Percentiles rank a stretch among this genome's conserved stretches.
phyloP scores from a whole-genome alignment of 2,797 vertebrate genomes.

The Nyctibius grandis region DNA sequence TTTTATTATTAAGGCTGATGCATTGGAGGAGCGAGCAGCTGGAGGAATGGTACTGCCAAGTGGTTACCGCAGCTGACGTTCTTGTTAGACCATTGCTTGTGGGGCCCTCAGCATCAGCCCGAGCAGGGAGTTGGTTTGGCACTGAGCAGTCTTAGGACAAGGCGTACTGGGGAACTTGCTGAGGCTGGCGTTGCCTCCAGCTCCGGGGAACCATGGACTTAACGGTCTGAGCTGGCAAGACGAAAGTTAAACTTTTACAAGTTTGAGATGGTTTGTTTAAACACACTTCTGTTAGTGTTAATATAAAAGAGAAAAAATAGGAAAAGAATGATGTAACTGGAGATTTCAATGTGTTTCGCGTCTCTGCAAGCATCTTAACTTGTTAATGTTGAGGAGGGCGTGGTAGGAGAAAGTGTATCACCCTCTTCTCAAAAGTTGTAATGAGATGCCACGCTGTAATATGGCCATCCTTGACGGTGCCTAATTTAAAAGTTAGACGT shows the following conservation, averaged over 20 bases:
- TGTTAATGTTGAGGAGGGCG: neutral
- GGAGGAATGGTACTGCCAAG: neutral
- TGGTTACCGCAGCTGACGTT: neutral
- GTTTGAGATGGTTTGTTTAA: neutral
- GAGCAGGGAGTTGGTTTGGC: neutral
- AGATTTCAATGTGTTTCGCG: neutral
- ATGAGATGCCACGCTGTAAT: neutral
- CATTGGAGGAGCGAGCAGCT: neutral
- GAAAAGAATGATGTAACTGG: neutral
- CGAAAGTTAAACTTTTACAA: neutral
- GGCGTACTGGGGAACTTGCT: neutral
- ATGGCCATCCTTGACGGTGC: neutral
- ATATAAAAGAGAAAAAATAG: neutral
- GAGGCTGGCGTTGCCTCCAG: neutral
- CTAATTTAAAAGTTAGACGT: neutral
- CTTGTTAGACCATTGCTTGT: neutral
- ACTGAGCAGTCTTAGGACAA: neutral
- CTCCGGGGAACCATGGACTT: rapidly evolving
- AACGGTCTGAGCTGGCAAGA: neutral
- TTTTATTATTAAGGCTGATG: neutral
- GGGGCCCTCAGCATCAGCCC: neutral
- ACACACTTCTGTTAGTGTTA: neutral
- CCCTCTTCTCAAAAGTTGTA: neutral
- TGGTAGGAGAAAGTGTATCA: neutral
- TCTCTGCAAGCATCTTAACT: neutral